phyloP scores from a whole-genome alignment of 1,140 invertebrate species.

The Samia ricini region DNA sequence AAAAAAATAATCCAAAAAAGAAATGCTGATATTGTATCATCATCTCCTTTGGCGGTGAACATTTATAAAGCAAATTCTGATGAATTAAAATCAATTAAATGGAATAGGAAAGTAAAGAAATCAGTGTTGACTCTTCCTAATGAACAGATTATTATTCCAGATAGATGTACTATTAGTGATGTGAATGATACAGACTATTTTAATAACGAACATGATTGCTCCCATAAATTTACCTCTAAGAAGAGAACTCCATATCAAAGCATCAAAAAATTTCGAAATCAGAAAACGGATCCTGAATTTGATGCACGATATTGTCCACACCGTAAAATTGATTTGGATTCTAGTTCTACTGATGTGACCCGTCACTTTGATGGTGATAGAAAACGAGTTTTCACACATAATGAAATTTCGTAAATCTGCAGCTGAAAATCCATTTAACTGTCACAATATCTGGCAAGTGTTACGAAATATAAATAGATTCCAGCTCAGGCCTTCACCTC shows the following conservation, averaged over 20 bases:
- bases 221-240: slow-evolving; percentile 32
- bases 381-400: slow-evolving; percentile 2
- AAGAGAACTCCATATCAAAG: slow-evolving; percentile 22
- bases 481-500: slow-evolving; percentile 50
- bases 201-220: slow-evolving; percentile 27
- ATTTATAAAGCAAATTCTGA: slow-evolving; percentile 63
- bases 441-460: slow-evolving; percentile 58
- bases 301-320: slow-evolving; percentile 44
- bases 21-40: slow-evolving; percentile 37
- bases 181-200: slow-evolving; percentile 61
- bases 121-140: slow-evolving; percentile 59
- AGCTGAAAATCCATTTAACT: slow-evolving; percentile 19
- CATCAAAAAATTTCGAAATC: neutral
- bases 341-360: slow-evolving; percentile 48
- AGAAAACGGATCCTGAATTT: slow-evolving; percentile 13
- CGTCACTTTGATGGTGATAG: slow-evolving; percentile 16
- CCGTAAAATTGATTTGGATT: slow-evolving; percentile 44
- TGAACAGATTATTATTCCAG: slow-evolving; percentile 33
- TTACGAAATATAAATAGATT: slow-evolving; percentile 58
- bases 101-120: slow-evolving; percentile 50
- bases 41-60: slow-evolving; percentile 49
- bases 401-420: slow-evolving; percentile 18
- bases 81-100: slow-evolving; percentile 45
- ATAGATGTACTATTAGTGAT: slow-evolving; percentile 57
- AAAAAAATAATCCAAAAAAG: slow-evolving; percentile 43